phyloP scores from a whole-genome alignment of 2,113 vertebrate genomes.

The Procavia capensis region DNA sequence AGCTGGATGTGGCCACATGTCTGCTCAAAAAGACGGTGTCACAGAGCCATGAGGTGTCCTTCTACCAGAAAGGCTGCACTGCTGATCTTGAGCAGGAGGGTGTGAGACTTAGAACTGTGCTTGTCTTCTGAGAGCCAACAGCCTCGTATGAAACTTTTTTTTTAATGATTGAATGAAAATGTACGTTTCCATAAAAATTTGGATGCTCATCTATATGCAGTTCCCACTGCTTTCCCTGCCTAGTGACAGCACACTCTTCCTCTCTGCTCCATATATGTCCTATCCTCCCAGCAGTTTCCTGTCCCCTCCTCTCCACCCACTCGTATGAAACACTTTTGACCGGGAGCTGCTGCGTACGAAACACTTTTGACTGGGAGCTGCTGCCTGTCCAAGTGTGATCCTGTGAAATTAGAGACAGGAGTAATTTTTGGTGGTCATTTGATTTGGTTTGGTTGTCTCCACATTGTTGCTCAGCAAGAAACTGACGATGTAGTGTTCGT shows the following conservation, averaged over 20 bases:
- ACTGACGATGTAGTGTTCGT: neutral
- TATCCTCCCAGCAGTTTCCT: no score
- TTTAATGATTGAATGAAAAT: no score
- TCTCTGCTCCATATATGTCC: no score
- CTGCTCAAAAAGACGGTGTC: neutral
- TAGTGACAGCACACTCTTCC: no score
- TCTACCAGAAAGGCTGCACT: neutral
- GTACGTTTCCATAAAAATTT: no score
- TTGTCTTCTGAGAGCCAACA: neutral
- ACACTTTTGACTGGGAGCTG: neutral
- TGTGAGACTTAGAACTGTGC: neutral
- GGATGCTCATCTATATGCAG: no score
- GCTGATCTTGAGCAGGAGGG: neutral
- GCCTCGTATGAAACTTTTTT: neutral
- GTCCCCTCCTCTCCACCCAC: no score
- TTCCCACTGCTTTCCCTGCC: no score
- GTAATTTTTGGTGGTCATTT: neutral
- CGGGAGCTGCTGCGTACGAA: neutral
- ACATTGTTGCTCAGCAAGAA: conserved; percentile 1
- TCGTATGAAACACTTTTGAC: neutral
- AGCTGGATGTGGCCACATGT: neutral
- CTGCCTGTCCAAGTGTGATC: neutral
- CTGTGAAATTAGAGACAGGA: neutral
- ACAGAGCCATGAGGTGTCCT: neutral
- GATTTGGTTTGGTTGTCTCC: neutral